Conservation (phyloP, 2,888 invertebrate species). For the Spilarctia lutea region DNA sequence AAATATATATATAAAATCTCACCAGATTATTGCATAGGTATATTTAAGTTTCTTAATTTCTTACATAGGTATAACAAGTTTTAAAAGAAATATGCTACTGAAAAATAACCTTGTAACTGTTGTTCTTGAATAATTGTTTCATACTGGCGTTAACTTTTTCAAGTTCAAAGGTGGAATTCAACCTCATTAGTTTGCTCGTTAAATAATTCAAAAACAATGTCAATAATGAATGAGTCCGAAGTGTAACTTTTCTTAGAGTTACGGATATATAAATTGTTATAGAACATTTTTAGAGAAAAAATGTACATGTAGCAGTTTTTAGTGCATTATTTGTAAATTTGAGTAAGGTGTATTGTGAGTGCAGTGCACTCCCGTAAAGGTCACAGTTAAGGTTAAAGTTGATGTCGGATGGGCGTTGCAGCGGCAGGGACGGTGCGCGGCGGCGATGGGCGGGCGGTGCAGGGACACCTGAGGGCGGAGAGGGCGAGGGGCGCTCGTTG, state of each 20-base stretch:
- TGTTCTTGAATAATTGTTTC: conserved; percentile 27
- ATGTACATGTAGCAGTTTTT: not conserved
- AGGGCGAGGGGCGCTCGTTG: conserved; percentile 73
- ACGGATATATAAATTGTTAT: not conserved
- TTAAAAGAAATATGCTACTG: not conserved
- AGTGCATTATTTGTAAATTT: conserved; percentile 37
- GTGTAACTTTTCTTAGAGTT: not conserved
- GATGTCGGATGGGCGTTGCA: conserved; percentile 78
- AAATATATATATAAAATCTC: not conserved
- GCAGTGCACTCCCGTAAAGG: conserved; percentile 82
- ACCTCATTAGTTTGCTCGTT: conserved; percentile 16
- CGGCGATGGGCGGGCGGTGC: conserved; percentile 70
- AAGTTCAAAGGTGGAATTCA: conserved; percentile 42
- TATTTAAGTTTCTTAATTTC: not conserved
- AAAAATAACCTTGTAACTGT: not conserved
- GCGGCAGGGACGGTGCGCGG: conserved; percentile 62
- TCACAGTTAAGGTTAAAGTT: conserved; percentile 85
- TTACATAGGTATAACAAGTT: not conserved
- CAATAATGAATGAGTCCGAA: not conserved
- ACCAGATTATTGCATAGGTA: not conserved
- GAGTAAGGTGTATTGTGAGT: conserved; percentile 57
- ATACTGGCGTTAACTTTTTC: conserved; percentile 36
- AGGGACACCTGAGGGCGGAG: conserved; percentile 69
- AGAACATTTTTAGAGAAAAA: not conserved
- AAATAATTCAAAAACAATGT: not conserved